A percentile compares a stretch with the other conserved stretches of the same genome.
phyloP scores from a whole-genome alignment of 2,797 vertebrate species.

The Psittacula derbiana region DNA sequence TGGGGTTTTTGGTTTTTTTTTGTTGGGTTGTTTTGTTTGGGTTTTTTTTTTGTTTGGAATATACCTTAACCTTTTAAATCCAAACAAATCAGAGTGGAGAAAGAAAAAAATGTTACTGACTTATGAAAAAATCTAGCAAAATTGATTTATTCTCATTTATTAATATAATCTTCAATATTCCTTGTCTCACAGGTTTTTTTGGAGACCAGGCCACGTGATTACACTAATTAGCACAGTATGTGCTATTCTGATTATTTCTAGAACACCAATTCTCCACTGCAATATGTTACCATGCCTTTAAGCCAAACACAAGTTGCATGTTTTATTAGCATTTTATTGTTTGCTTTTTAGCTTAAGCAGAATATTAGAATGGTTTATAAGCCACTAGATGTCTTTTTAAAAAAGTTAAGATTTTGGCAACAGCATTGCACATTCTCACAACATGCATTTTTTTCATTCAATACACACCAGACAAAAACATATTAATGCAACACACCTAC shows the following conservation, averaged over 20 bases:
- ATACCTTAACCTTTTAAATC: neutral
- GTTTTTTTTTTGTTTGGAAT: neutral
- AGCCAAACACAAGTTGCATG: neutral
- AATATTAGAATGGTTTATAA: neutral
- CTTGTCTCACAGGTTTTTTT: neutral
- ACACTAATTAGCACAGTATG: neutral
- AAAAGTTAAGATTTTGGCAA: neutral
- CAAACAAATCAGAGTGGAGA: neutral
- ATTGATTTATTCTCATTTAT: neutral
- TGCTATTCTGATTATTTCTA: neutral
- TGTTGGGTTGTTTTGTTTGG: neutral
- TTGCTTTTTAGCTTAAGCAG: neutral
- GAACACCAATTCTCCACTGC: neutral
- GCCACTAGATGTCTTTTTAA: neutral
- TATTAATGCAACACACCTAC: constrained; percentile 68
- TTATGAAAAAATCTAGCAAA: neutral
- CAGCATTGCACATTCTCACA: neutral
- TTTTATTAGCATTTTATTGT: neutral
- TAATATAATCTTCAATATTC: neutral
- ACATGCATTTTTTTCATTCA: neutral
- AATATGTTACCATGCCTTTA: neutral
- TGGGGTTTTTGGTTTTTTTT: neutral
- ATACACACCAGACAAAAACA: constrained; percentile 30
- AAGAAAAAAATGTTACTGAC: neutral
- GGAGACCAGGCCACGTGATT: neutral